Base-by-base conservation (phyloP, 2,888 invertebrate genomes). In the Lutraria lutraria region DNA sequence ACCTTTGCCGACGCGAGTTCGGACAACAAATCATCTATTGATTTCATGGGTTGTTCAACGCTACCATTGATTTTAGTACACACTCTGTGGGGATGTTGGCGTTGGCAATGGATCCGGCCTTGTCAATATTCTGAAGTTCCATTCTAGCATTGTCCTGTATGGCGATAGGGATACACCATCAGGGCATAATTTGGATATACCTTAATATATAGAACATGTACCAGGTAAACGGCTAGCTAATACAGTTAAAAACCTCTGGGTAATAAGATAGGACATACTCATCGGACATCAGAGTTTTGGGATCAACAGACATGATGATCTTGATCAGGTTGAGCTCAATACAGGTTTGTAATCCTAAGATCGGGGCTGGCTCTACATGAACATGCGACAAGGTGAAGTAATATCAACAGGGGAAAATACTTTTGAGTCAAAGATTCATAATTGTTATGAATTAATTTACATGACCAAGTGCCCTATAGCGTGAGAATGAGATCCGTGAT, bases 31-130 rank as follows among this genome's bases (percentile, higher is more conserved):
- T 90, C 90, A 19, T 90, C 88, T 8, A 88, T 25, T 0, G 90
- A 83, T 60, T 34, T 60, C 60, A 86, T 83, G 29, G 87, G 90
- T 86, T 92, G 91, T 72, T 88, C 52, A n/a, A 90, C 91, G 53
- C 25, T 68, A 89, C 86, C 89, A 89, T 86, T 21, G 79, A 86
- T 31, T 86, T 89, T n/a, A n/a, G n/a, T n/a, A 89, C 89, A 83
- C 80, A 83, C 19, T 60, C 80, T 10, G 83, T 83, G 19, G 83
- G 85, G 43, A 34, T 31, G 16, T 54, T 34, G 31, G 83, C 89
- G 52, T 81, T 84, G 43, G 54, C 54, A 25, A 88, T 85, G 15
- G 81, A 56, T 19, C 81, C 53, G 15, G 31, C 21, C 81, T 21
- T 43, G 31, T 85, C 85, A 85, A 81, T 87, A 68, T 68, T 52